These are phyloP conservation scores for Nematopogon swammerdamellus DNA, from an alignment of 2,888 invertebrate genomes.

Conservation along the genomic window DNA sequence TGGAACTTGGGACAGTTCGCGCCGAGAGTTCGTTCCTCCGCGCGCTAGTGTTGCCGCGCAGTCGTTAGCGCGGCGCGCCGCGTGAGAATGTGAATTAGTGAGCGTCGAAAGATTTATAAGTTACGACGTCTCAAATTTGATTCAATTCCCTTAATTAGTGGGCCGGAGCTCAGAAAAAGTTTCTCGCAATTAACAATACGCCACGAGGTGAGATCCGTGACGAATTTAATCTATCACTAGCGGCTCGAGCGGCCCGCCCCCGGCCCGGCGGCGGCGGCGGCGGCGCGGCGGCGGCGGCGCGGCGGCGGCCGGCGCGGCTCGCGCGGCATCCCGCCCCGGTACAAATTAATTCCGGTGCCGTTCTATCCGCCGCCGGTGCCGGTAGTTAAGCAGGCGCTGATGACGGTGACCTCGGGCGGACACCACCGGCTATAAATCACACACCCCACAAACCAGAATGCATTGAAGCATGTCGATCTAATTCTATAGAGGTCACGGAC, in stretches of 20 bases:
- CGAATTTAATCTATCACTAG: constrained; percentile 53
- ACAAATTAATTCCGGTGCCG: constrained; percentile 32
- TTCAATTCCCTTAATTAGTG: background rate
- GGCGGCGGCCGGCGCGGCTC: constrained; percentile 17
- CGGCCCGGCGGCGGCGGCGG: no score
- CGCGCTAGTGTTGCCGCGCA: no score
- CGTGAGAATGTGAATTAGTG: background rate
- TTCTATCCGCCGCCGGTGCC: background rate
- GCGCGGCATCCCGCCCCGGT: background rate
- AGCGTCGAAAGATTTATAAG: background rate
- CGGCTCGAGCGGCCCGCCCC: background rate
- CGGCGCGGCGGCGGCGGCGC: constrained; percentile 29
- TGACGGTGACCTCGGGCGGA: background rate
- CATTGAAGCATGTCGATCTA: no score
- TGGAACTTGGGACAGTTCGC: no score
- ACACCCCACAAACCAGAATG: no score
- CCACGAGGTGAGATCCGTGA: constrained; percentile 44
- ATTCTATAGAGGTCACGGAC: no score
- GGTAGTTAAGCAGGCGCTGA: background rate
- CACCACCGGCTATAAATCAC: background rate
- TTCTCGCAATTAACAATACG: constrained; percentile 48
- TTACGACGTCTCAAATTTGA: background rate
- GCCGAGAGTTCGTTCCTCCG: no score
- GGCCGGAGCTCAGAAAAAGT: background rate
- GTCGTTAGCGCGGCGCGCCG: background rate